These are phyloP conservation scores for Amyelois transitella DNA, from an alignment of 1,140 invertebrate species.

Conservation along the genomic window DNA sequence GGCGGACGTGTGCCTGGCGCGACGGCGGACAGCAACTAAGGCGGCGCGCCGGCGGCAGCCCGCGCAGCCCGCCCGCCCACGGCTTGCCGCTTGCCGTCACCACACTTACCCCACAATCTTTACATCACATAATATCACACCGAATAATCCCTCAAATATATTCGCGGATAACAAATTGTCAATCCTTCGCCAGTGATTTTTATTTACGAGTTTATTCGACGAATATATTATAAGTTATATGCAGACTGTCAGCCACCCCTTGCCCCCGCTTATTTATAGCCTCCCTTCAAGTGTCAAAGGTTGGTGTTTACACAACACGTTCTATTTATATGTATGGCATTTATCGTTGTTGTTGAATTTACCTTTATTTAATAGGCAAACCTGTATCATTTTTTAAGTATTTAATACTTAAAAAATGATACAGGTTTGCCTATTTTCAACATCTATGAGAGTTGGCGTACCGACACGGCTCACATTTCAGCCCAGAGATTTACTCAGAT, in stretches of 20 bases:
- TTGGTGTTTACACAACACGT: constrained; percentile 11
- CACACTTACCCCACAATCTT: constrained; percentile 56
- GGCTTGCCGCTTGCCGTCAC: constrained; percentile 42
- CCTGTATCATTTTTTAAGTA: background rate
- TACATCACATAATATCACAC: constrained; percentile 51
- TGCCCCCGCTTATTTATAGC: constrained; percentile 1
- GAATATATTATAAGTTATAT: background rate
- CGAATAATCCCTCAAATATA: constrained; percentile 28
- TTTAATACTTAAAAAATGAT: background rate
- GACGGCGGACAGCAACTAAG: constrained; percentile 48
- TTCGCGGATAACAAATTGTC: background rate
- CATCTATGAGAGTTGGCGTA: no score
- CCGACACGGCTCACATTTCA: no score
- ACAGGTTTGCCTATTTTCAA: background rate
- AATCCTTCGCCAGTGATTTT: background rate
- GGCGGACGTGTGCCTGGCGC: constrained; percentile 37
- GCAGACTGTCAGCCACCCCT: background rate
- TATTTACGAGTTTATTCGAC: background rate
- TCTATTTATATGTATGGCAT: constrained; percentile 6
- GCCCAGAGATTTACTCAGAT: no score
- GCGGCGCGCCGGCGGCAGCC: constrained; percentile 33
- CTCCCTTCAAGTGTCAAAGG: constrained; percentile 14
- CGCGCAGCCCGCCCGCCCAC: constrained; percentile 53
- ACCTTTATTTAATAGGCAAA: background rate
- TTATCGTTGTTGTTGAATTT: background rate